Base-by-base conservation (phyloP, 2,113 vertebrate genomes). In the Actenoides lindsayi region DNA sequence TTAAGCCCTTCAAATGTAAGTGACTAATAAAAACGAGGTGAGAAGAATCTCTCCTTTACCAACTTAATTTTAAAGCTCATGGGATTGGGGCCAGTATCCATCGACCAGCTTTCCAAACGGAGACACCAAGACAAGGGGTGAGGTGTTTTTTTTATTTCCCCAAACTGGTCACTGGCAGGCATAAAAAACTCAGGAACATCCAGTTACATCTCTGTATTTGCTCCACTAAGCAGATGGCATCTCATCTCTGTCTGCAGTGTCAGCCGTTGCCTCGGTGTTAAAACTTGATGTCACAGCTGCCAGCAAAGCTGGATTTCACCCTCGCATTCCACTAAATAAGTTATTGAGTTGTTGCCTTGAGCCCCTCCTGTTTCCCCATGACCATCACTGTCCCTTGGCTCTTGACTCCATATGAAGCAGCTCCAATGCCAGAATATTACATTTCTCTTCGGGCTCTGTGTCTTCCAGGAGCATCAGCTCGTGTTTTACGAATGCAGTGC, bases 401-500 rank as follows among this genome's bases (percentile, higher is more conserved):
- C 8, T 91, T 93, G 79, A 28, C 51, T 67, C 56, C 20, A 10
- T 11, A 27, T 41, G 2, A 44, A 82, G 37, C 24, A 69, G 35
- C 54, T 65, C 59, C 77, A 68, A 0, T 7, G 44, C 27, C 73
- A 59, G 28, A 54, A 51, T 6, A 13, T 57, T 5, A n/a, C 60
- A 27, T 78, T 89, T 92, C 21, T 81, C 0, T 84, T 39, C 0
- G 86, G n/a, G 53, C 11, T 92, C 53, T 88, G 14, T 93, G 60
- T 91, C 71, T 91, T 89, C 28, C 92, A 99, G 99, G 99, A 99
- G 83, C 98, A 98, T 81, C 98, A 98, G 46, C 96, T 98, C 75
- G 83, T 93, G 74, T 99, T 99, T 76, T 97, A 97, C 6, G 99
- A 99, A 95, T 99, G 99, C 94, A 99, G 99, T 1, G 99, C 98